Percentiles rank a stretch among this genome's conserved stretches.
These are phyloP conservation scores for Ormyrus labotus DNA, from an alignment of 2,888 invertebrate species.

Conservation along the genomic window DNA sequence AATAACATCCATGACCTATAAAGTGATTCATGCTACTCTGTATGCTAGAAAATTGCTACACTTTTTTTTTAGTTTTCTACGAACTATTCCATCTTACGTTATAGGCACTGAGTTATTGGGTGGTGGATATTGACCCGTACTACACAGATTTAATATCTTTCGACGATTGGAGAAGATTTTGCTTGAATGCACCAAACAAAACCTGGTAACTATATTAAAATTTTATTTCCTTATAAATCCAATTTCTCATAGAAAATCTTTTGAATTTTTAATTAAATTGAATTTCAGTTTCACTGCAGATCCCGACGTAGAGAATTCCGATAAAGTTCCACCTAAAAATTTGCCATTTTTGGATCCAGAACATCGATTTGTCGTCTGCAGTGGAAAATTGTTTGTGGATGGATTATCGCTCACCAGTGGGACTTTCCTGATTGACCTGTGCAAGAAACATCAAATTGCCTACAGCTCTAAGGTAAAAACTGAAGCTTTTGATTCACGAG, in stretches of 20 bases:
- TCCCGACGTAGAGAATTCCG: no score
- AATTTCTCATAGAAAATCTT: no score
- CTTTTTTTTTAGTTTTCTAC: no score
- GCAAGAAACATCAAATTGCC: conserved; percentile 53
- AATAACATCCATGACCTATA: no score
- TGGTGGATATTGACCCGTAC: conserved; percentile 62
- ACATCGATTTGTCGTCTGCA: conserved; percentile 60
- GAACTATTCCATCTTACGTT: not conserved
- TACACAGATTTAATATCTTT: conserved; percentile 63
- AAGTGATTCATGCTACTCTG: no score
- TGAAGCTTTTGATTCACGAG: no score
- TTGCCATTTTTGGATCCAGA: not conserved
- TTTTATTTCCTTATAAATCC: no score
- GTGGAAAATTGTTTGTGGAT: conserved; percentile 60
- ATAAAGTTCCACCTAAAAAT: no score
- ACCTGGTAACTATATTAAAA: conserved; percentile 12
- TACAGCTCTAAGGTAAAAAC: conserved; percentile 59
- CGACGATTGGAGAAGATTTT: conserved; percentile 63
- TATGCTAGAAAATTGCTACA: no score
- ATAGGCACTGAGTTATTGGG: conserved; percentile 58
- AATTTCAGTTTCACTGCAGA: no score
- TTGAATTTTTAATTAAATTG: no score
- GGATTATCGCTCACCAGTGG: conserved; percentile 54
- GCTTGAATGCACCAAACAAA: conserved; percentile 39
- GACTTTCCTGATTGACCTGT: conserved; percentile 51